Evolutionary conservation across 1,140 invertebrate species (phyloP).

Genomic region (Drosophila pallidifrons): DNA sequence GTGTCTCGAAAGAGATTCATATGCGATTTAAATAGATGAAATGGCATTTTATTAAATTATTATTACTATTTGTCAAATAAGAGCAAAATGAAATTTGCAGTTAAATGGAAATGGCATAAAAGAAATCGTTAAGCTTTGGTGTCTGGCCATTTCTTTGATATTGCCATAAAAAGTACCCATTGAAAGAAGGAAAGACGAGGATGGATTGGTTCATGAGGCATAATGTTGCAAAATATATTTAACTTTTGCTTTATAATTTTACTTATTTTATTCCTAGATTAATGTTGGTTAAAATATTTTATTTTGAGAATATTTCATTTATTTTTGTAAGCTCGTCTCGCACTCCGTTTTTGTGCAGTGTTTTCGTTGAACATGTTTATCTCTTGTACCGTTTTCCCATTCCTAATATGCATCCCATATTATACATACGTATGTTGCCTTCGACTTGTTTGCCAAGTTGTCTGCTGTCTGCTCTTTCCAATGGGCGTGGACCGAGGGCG

Average conservation of each 20-base stretch:
- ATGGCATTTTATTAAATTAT: conserved; percentile 29
- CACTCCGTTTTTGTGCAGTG: conserved; percentile 39
- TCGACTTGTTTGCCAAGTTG: conserved; percentile 69
- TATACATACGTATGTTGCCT: conserved; percentile 45
- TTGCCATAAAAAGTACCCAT: not conserved
- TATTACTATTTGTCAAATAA: conserved; percentile 65
- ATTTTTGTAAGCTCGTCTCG: not conserved
- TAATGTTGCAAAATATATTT: not conserved
- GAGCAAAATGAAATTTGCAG: conserved; percentile 42
- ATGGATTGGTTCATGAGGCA: not conserved
- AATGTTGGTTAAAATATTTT: conserved; percentile 2
- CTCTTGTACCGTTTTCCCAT: conserved; percentile 42
- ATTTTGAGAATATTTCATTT: conserved; percentile 5
- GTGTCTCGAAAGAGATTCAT: not conserved
- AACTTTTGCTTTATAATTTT: not conserved
- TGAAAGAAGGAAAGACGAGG: not conserved
- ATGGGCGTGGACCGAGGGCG: not conserved
- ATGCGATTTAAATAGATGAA: not conserved
- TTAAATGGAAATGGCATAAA: conserved; percentile 69
- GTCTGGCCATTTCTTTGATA: conserved; percentile 53
- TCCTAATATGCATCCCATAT: conserved; percentile 23
- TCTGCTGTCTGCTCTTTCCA: conserved; percentile 30
- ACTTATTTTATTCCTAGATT: not conserved
- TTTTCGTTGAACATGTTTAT: conserved; percentile 70
- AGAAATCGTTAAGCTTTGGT: conserved; percentile 70